A percentile compares a stretch with the other conserved stretches of the same genome.
These are phyloP conservation scores for Myotis pilosus DNA, from an alignment of 2,797 vertebrate species.

Conservation along the genomic window DNA sequence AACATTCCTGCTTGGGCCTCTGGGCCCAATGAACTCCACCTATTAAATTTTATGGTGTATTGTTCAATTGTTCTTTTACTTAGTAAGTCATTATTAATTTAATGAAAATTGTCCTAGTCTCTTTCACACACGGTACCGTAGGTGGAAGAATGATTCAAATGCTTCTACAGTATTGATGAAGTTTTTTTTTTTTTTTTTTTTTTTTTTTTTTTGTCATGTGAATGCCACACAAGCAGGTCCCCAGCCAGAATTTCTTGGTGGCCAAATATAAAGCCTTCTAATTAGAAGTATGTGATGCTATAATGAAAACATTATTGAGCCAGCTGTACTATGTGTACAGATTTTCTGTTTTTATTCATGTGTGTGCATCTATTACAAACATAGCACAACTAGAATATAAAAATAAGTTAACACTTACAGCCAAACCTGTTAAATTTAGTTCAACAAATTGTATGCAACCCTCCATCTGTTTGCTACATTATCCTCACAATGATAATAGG, in stretches of 20 bases:
- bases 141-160: background rate
- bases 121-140: background rate
- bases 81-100: constrained; percentile 33
- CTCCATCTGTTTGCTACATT: constrained; percentile 79
- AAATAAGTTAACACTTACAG: constrained; percentile 75
- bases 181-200: background rate
- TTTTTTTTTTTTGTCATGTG: background rate
- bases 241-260: constrained; percentile 53
- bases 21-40: background rate
- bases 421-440: constrained; percentile 81
- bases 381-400: constrained; percentile 77
- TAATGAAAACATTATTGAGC: constrained; percentile 72
- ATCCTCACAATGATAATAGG: constrained; percentile 68
- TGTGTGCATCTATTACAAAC: constrained; percentile 67
- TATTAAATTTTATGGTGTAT: constrained; percentile 27
- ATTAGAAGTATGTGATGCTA: constrained; percentile 57
- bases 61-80: constrained; percentile 38
- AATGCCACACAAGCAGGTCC: constrained; percentile 29
- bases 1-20: background rate
- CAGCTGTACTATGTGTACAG: constrained; percentile 62
- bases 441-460: constrained; percentile 78
- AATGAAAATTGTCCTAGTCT: background rate
- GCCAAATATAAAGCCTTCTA: constrained; percentile 67
- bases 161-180: background rate
- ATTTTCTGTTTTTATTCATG: constrained; percentile 75